Conservation (phyloP, 2,888 invertebrate species). For the Strigamia maritima region DNA sequence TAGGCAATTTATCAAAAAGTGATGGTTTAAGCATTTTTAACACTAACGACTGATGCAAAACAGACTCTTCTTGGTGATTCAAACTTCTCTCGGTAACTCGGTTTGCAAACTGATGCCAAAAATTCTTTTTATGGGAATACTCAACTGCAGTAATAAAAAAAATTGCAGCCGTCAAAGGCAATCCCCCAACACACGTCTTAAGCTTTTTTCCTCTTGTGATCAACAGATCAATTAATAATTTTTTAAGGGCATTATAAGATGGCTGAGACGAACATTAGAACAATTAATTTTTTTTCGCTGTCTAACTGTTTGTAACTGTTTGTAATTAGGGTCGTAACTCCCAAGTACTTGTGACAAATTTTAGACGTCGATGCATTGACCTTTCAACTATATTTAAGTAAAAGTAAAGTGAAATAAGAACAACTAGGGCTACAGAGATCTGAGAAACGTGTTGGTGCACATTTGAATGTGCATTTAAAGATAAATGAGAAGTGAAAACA, state of each 20-base stretch:
- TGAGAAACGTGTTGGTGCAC: neutral
- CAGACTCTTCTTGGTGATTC: neutral
- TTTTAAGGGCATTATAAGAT: too few relatives aligned
- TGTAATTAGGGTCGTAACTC: neutral
- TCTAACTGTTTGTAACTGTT: neutral
- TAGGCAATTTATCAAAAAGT: neutral
- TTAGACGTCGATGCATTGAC: neutral
- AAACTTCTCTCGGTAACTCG: neutral
- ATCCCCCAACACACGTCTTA: neutral
- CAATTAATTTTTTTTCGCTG: neutral
- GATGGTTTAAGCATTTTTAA: neutral
- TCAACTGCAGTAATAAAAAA: neutral
- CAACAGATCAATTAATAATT: neutral
- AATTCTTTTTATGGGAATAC: constrained; percentile 10
- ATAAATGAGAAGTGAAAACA: neutral
- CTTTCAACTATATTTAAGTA: neutral
- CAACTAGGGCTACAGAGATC: neutral
- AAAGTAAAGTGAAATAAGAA: neutral
- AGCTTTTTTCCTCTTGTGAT: neutral
- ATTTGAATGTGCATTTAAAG: too few relatives aligned
- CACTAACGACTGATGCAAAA: neutral
- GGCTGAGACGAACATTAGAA: too few relatives aligned
- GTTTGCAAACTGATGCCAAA: neutral
- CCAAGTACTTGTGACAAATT: neutral
- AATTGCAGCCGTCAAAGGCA: neutral